These are phyloP conservation scores for Pseudorectes ferrugineus DNA, from an alignment of 2,113 vertebrate genomes.

Conservation along the genomic window DNA sequence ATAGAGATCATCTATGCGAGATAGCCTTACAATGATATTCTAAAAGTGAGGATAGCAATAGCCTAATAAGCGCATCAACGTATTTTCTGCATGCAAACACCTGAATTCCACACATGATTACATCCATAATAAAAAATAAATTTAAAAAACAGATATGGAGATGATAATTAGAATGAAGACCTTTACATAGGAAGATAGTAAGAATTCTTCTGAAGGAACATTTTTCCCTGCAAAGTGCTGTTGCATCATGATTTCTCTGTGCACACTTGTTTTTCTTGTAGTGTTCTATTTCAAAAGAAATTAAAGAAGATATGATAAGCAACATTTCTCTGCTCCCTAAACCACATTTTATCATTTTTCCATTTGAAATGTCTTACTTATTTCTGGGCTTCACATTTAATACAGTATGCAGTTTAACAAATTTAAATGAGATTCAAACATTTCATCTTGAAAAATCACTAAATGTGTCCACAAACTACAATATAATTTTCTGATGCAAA, in stretches of 20 bases:
- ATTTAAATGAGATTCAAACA: not conserved
- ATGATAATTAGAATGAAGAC: not conserved
- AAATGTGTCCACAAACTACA: not conserved
- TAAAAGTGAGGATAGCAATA: not conserved
- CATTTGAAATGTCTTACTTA: not conserved
- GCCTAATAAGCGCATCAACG: not conserved
- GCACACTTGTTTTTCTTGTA: not conserved
- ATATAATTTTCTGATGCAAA: not conserved
- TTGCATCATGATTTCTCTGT: not conserved
- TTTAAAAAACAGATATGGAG: not conserved
- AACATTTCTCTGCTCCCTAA: not conserved
- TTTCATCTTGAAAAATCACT: not conserved
- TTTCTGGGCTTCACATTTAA: not conserved
- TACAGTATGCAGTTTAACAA: not conserved
- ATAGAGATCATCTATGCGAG: accelerated
- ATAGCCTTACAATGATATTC: not conserved
- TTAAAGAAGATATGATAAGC: not conserved
- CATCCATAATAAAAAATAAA: not conserved
- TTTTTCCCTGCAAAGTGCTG: not conserved
- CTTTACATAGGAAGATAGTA: not conserved
- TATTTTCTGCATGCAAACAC: not conserved
- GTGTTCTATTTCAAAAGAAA: not conserved
- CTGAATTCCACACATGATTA: not conserved
- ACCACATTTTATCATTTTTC: not conserved
- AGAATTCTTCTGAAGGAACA: not conserved